Evolutionary conservation across 2,113 vertebrate genomes (phyloP), one percentile per base, ranked within the genome.

Genomic region (Pseudopipra pipra): DNA sequence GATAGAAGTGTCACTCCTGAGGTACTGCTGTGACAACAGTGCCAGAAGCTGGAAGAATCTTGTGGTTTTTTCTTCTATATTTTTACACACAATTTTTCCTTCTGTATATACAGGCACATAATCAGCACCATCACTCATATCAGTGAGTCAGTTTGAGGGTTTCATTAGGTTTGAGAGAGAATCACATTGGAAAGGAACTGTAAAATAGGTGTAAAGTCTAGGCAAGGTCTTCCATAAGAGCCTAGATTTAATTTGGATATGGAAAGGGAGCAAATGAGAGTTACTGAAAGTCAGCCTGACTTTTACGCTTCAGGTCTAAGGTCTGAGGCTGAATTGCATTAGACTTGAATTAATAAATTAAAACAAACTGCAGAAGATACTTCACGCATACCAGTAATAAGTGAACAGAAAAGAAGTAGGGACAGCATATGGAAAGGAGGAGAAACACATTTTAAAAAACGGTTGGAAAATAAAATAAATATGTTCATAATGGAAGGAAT

Each of bases 301-400:
- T 86, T 88, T 80, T 90, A 44, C 59, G 18, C 43, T 89, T 91
- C 39, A 74, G 54, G 76, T 96, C 83, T 54, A 91, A 89, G 91
- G 93, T 89, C 89, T 92, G 51, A 72, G 77, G 62, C 25, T 58
- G 55, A 81, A 89, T 94, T 77, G 17, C 43, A 89, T 89, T 92
- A 94, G 43, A 46, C 47, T 58, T 95, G 76, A 95, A 89, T 92
- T 77, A 96, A 43, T 80, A 89, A 80, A 96, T 95, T 94, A 89
- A 90, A 93, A 72, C 22, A 84, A 91, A 75, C 41, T 82, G 44
- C 30, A 59, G 33, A 37, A 56, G 25, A 88, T 35, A 41, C 20
- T 65, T 86, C 22, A 49, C 19, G 13, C 46, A 46, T 58, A 54
- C 8, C 22, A 90, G 62, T 31, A 83, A 65, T 9, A 68, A 78